A percentile compares a stretch with the other conserved stretches of the same genome.
Conservation (phyloP, 2,113 vertebrate genomes). For the Passerina amoena region DNA sequence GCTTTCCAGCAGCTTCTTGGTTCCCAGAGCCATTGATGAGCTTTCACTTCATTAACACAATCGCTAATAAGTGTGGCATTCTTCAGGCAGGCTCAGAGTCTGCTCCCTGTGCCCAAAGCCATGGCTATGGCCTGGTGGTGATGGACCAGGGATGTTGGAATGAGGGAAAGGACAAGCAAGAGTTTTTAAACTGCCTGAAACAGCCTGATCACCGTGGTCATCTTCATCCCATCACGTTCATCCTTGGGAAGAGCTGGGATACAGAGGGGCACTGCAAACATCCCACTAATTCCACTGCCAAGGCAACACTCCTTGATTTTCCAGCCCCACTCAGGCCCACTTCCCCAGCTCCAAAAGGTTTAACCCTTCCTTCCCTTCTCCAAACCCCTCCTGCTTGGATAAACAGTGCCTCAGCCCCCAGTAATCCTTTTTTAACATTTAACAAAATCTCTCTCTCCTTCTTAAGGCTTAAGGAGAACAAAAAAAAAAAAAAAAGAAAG, state of each 20-base stretch:
- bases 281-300: neutral
- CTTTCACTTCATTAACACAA: neutral
- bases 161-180: neutral
- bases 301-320: neutral
- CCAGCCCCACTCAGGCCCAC: neutral
- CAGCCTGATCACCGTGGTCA: rapidly evolving
- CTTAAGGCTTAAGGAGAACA: neutral
- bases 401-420: neutral
- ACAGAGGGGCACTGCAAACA: neutral
- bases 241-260: neutral
- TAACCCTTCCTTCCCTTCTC: neutral
- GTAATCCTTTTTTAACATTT: neutral
- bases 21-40: neutral
- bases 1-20: neutral
- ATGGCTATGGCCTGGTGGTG: neutral
- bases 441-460: neutral
- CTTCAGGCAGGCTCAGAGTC: neutral
- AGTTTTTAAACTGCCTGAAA: neutral
- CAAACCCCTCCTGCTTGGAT: neutral
- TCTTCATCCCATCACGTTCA: rapidly evolving
- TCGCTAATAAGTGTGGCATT: neutral
- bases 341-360: neutral
- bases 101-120: neutral
- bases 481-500: neutral
- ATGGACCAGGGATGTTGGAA: neutral